phyloP scores from a whole-genome alignment of 1,140 invertebrate genomes.

The Drosophila nigrodunni region DNA sequence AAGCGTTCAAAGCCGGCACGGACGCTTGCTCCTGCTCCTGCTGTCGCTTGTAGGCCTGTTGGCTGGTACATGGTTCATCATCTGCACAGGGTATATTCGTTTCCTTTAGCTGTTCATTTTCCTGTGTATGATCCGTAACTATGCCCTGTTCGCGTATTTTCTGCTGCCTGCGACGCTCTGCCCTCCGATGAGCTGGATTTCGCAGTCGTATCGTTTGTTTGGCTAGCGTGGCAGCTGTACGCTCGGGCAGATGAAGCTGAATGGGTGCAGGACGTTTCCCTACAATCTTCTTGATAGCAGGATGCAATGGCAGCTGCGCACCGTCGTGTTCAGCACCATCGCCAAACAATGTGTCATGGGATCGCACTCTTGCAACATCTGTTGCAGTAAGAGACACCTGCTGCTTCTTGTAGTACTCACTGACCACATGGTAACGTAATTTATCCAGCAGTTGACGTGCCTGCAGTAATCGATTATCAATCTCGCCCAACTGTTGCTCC shows the following conservation, averaged over 20 bases:
- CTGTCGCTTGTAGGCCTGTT: slow-evolving; percentile 50
- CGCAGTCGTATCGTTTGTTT: slow-evolving; percentile 80
- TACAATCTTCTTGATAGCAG: slow-evolving; percentile 89
- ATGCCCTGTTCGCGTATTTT: slow-evolving; percentile 70
- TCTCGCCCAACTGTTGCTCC: slow-evolving; percentile 86
- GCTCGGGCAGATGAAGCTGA: slow-evolving; percentile 84
- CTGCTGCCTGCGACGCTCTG: slow-evolving; percentile 54
- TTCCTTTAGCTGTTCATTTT: neutral
- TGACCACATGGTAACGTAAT: slow-evolving; percentile 89
- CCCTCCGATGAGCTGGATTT: slow-evolving; percentile 53
- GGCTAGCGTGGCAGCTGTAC: slow-evolving; percentile 85
- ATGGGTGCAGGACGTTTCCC: slow-evolving; percentile 85
- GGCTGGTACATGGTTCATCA: slow-evolving; percentile 64
- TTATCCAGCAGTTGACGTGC: slow-evolving; percentile 89
- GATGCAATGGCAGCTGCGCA: slow-evolving; percentile 89
- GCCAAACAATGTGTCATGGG: slow-evolving; percentile 53
- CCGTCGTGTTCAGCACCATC: slow-evolving; percentile 39
- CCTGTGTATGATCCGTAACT: slow-evolving; percentile 74
- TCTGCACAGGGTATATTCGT: slow-evolving; percentile 29
- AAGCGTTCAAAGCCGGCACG: slow-evolving; percentile 52
- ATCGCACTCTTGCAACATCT: slow-evolving; percentile 85
- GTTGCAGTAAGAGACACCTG: slow-evolving; percentile 85
- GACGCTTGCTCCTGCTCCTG: slow-evolving; percentile 52
- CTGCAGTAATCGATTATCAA: slow-evolving; percentile 87
- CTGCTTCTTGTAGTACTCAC: slow-evolving; percentile 89